These are phyloP conservation scores for Pyrgus malvae DNA, from an alignment of 2,888 invertebrate species.

Conservation along the genomic window DNA sequence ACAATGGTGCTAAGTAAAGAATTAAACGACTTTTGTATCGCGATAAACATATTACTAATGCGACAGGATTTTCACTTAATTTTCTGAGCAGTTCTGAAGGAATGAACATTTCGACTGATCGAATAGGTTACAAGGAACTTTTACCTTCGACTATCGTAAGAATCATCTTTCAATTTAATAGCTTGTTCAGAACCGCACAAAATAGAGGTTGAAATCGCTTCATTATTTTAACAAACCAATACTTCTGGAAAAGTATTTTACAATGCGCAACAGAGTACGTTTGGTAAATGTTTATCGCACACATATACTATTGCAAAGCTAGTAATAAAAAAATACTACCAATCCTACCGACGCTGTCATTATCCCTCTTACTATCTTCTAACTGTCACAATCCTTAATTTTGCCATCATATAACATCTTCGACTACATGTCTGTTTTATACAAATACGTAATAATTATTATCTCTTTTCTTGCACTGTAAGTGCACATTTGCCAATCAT, in stretches of 20 bases:
- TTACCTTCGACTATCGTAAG: too few relatives aligned
- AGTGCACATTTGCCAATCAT: conserved; percentile 69
- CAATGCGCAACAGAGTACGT: background rate
- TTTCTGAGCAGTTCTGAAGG: background rate
- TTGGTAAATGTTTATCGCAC: conserved; percentile 46
- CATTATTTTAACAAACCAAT: background rate
- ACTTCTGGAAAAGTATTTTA: conserved; percentile 13
- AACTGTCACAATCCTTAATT: conserved; percentile 44
- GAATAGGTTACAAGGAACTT: background rate
- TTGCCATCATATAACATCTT: conserved; percentile 60
- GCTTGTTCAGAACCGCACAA: conserved; percentile 13
- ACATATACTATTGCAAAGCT: conserved; percentile 65
- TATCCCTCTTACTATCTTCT: conserved; percentile 46
- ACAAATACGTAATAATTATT: conserved; percentile 48
- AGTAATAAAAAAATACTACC: conserved; percentile 59
- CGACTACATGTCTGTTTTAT: conserved; percentile 57
- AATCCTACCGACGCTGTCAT: conserved; percentile 60
- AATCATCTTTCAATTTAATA: too few relatives aligned
- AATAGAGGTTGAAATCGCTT: background rate
- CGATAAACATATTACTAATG: conserved; percentile 49
- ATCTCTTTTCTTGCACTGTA: conserved; percentile 51
- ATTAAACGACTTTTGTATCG: conserved; percentile 44
- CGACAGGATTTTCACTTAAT: background rate
- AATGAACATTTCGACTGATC: background rate
- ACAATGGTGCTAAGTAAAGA: conserved; percentile 74